Evolutionary conservation across 2,797 vertebrate genomes (phyloP).

Genomic region (Falco rusticolus): DNA sequence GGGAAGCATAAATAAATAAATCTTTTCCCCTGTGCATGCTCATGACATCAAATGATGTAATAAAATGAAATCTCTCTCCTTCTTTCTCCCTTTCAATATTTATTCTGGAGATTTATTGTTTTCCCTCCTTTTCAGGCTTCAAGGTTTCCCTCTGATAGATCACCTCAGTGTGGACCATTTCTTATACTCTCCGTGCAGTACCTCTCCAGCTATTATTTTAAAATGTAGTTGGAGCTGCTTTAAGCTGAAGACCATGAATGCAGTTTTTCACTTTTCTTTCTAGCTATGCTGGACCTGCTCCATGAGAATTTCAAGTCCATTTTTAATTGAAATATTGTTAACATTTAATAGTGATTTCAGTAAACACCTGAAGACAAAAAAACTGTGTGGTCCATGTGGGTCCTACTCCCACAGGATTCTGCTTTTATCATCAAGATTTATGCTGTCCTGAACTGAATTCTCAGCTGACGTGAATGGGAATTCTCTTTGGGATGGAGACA

Average conservation of each 20-base stretch:
- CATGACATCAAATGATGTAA: constrained; percentile 43
- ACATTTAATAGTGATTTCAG: not conserved
- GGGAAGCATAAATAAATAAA: constrained; percentile 26
- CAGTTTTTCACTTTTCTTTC: constrained; percentile 27
- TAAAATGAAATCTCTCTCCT: constrained; percentile 40
- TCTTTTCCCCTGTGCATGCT: not conserved
- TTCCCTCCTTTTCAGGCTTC: constrained; percentile 7
- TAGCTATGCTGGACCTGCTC: not conserved
- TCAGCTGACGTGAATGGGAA: not conserved
- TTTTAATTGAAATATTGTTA: not conserved
- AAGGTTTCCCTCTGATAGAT: constrained; percentile 61
- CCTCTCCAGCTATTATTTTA: constrained; percentile 49
- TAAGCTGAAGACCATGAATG: not conserved
- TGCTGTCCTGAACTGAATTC: not conserved
- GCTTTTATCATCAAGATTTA: not conserved
- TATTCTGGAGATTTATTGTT: constrained; percentile 55
- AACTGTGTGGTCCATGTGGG: not conserved
- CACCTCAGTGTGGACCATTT: constrained; percentile 4
- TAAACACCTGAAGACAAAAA: not conserved
- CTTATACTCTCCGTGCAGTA: not conserved
- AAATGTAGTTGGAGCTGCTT: constrained; percentile 25
- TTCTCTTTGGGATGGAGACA: not conserved
- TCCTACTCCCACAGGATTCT: not conserved
- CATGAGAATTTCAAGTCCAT: not conserved
- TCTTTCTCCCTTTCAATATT: constrained; percentile 38